phyloP scores from a whole-genome alignment of 1,140 invertebrate genomes.

The Drosophila funebris region DNA sequence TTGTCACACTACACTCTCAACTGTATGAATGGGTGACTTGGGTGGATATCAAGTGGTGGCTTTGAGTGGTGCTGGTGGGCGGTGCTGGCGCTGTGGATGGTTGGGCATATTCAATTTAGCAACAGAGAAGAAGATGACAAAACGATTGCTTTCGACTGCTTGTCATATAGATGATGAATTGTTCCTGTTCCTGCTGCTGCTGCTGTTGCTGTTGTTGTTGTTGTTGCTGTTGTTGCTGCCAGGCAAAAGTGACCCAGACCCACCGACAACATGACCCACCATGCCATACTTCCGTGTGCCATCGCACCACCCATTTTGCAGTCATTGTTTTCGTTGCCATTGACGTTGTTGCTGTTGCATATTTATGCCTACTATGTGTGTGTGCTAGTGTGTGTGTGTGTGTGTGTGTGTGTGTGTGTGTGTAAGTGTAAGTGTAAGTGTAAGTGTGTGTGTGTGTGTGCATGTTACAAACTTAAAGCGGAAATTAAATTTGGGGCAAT shows the following conservation, averaged over 20 bases:
- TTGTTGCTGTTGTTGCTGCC: conserved; percentile 30
- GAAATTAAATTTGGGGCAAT: conserved; percentile 77
- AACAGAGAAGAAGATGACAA: conserved; percentile 81
- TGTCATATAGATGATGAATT: conserved; percentile 80
- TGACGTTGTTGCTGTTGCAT: conserved; percentile 56
- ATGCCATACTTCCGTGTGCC: not conserved
- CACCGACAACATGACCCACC: not conserved
- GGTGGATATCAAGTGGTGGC: not conserved
- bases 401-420: not conserved
- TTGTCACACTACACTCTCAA: conserved; percentile 8
- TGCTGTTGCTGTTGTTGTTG: conserved; percentile 36
- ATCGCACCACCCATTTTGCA: conserved; percentile 22
- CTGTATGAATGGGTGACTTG: not conserved
- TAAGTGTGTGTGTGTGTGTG: conserved; percentile 7
- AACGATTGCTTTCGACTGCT: conserved; percentile 82
- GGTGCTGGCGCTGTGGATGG: not conserved
- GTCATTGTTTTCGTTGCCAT: conserved; percentile 60
- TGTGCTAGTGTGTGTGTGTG: not conserved
- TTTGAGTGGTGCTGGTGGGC: not conserved
- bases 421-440: too few species aligned
- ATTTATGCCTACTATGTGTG: conserved; percentile 49
- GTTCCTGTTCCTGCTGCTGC: conserved; percentile 67
- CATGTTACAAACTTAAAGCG: conserved; percentile 78
- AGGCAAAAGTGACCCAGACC: conserved; percentile 7
- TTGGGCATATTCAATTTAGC: conserved; percentile 76